Evolutionary conservation across 2,113 vertebrate species (phyloP), one percentile per base, ranked within the genome.

Genomic region (Thunnus maccoyii): DNA sequence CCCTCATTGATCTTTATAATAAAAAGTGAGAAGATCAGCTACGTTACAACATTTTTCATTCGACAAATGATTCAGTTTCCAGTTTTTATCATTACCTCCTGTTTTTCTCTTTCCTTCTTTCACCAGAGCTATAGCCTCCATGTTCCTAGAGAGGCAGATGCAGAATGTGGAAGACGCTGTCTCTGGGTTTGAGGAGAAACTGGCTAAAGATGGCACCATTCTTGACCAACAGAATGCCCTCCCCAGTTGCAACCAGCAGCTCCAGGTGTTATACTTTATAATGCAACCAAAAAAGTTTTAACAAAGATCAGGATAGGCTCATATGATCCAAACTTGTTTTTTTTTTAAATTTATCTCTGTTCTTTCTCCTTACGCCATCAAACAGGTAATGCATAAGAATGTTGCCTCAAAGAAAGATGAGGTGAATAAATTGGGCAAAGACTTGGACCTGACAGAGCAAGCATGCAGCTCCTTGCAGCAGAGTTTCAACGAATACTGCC

Each of bases 401-500:
- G 88, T 96, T 8, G 87, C 91, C 20, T 93, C 95, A 13, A 95
- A 94, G 25, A 96, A 97, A 83, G 94, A 92, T 14, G 96, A 94
- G 1, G 82, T 99, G 84, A 93, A 94, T 84, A 96, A 95, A 83
- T 88, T 99, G 71, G 96, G 97, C 86, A 91, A 92, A 3, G 94
- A 94, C 22, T 90, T 99, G 60, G 97, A 98, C 86, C 90, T 95
- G 13, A 88, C 96, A 0, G 94, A 97, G 90, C 94, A 97, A 11
- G 91, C 91, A 0, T 96, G 97, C 82, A 88, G 94, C 0, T 93
- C 96, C 0, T 92, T 99, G 76, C 96, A 97, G 92, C 96, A 95
- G 86, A 93, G 94, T 50, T 97, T 96, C 90, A 94, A 91, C 18
- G 98, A 99, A 88, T 98, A 94, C 91, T 99, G 97, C 81, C 97